Conservation (phyloP, 2,113 vertebrate genomes). For the Catharus bicknelli region DNA sequence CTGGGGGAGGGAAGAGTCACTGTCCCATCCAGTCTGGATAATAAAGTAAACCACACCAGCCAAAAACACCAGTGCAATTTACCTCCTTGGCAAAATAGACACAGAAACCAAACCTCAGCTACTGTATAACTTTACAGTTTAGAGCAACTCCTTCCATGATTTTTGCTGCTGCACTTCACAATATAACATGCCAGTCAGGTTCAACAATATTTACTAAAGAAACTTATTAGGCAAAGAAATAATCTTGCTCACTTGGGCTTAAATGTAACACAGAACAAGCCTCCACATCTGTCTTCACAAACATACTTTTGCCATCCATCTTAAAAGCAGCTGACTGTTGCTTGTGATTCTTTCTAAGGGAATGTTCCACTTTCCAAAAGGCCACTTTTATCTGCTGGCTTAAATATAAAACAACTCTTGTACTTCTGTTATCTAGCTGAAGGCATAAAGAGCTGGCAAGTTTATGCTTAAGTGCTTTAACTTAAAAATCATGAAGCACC, state of each 20-base stretch:
- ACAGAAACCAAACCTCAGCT: background rate
- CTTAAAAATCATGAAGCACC: background rate
- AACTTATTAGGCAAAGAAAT: background rate
- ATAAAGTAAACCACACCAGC: background rate
- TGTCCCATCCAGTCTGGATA: background rate
- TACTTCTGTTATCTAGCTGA: background rate
- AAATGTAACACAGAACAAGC: background rate
- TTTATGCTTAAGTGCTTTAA: background rate
- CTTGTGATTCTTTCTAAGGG: background rate
- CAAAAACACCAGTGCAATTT: background rate
- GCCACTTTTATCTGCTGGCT: background rate
- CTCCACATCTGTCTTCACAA: background rate
- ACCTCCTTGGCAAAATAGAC: background rate
- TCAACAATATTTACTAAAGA: background rate
- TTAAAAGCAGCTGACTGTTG: background rate
- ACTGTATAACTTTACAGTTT: rapidly evolving
- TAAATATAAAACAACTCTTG: background rate
- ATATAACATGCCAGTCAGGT: background rate
- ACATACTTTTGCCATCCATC: background rate
- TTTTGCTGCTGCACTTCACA: background rate
- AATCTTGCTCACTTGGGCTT: background rate
- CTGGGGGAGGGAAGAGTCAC: background rate
- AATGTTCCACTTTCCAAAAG: background rate
- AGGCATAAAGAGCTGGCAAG: background rate
- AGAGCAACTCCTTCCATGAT: background rate